These are phyloP conservation scores for Tapirus terrestris DNA, from an alignment of 2,113 vertebrate genomes.

Conservation along the genomic window DNA sequence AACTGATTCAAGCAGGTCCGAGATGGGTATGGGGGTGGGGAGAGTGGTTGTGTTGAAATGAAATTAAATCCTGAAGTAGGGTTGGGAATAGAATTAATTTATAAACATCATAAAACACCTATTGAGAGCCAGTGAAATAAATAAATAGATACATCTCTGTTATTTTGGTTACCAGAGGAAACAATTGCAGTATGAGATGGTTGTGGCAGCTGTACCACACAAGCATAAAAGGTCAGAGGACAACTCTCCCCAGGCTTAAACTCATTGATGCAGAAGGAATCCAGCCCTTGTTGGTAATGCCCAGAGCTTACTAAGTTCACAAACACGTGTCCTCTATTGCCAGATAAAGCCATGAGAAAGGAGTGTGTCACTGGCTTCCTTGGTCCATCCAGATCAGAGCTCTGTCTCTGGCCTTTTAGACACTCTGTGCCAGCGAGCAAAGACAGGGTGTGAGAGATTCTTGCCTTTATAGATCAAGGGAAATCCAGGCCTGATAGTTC, in stretches of 20 bases:
- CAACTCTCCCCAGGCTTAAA: not conserved
- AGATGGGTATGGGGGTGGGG: too few species aligned
- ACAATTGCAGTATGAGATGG: too few species aligned
- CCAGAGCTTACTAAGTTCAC: not conserved
- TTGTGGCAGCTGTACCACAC: not conserved
- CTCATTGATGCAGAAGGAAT: not conserved
- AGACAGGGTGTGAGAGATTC: not conserved
- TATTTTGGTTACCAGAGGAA: not conserved
- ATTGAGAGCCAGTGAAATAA: not conserved
- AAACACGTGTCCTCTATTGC: not conserved
- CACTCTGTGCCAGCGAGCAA: not conserved
- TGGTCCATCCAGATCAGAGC: not conserved
- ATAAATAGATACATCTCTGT: not conserved
- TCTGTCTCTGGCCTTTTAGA: not conserved
- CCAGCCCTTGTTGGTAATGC: not conserved
- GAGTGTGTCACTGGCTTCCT: not conserved
- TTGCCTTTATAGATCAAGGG: not conserved
- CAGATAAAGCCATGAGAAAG: not conserved
- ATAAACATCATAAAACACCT: not conserved
- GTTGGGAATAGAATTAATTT: not conserved
- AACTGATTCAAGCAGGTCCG: not conserved
- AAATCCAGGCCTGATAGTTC: not conserved
- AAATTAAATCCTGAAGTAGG: not conserved
- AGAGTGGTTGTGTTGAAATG: not conserved
- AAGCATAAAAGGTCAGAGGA: too few species aligned